Evolutionary conservation across 2,888 invertebrate species (phyloP), one percentile per base, ranked within the genome.

Genomic region (Amphipoea oculea): DNA sequence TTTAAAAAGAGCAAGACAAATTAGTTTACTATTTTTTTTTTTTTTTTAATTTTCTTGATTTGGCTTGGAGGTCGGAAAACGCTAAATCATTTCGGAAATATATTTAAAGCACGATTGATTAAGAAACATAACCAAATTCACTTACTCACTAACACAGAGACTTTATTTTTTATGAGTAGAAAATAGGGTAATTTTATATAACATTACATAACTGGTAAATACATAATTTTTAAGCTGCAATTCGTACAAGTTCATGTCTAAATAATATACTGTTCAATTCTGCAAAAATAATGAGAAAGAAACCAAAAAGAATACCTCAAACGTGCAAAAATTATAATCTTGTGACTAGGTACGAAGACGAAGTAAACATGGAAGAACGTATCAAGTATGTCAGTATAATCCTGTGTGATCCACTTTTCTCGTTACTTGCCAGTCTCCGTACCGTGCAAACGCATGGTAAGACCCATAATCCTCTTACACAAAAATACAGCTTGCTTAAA

Each of bases 341-440:
- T 66, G 45, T 57, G 63, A 78, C 68, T 66, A 69, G 68, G 36
- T 62, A 54, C n/a, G 29, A 40, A 69, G 4, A 45, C 14, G 48
- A 20, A 70, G 74, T 73, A 87, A 82, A 86, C 78, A 76, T 40
- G 70, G 67, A 48, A 76, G 72, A 71, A 81, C 81, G 60, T 78
- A 70, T 66, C 62, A 79, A 85, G 83, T 79, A 51, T 86, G 81
- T 83, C 83, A 77, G 76, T 48, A 84, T 88, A 89, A 88, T 88
- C 89, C 81, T 54, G 40, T 63, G 76, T 83, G 83, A 89, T 89
- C 85, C 79, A 89, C 79, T 88, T 89, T 88, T 69, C 86, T 79
- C 75, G 76, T 83, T 88, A 84, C 76, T 77, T 83, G 45, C 70
- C 57, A 36, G 48, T 67, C 66, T 80, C 63, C 68, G 73, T 73